Base-by-base conservation (phyloP, 2,113 vertebrate species). In the Channa maculata region DNA sequence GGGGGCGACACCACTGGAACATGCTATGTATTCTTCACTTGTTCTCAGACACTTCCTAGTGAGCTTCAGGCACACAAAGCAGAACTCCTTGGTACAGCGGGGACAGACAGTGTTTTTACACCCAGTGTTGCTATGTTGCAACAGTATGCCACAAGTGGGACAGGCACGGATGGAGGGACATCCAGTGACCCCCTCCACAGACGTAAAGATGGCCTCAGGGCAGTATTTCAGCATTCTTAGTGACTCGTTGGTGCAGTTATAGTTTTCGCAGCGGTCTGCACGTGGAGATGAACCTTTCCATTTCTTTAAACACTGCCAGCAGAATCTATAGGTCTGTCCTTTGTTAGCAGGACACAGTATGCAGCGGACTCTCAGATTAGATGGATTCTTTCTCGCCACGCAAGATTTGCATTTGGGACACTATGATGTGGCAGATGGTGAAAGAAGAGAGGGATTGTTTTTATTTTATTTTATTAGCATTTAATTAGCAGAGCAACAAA, bases 221-320 rank as follows among this genome's bases (percentile, higher is more conserved):
- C 73, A 90, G 6, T 3, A 51, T 8, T 11, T 77, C 79, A 90
- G 52, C 34, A 33, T 67, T 8, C 73, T n/a, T 6, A 89, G 44
- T 4, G 52, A 53, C 13, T 55, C 9, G 9, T 79, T 76, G 41
- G 0, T 2, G 50, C 91, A 92, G 57, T 63, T 80, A 7, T 51
- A 24, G 39, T 92, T 89, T 9, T 24, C 73, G 71, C 92, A 92
- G 36, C 12, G 63, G 24, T 82, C 71, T 34, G 71, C 46, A n/a
- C 66, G 70, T 43, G 71, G 70, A 2, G 15, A 36, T 1, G 10
- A 52, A 51, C 89, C 89, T 66, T 75, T 87, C 91, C 92, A 93
- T n/a, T 80, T 48, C 24, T 41, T 75, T 57, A 74, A 34, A 75
- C 92, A 93, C 66, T 86, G 88, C 91, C 91, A 93, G 63, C 92